phyloP scores from a whole-genome alignment of 2,797 vertebrate genomes.

The Astyanax mexicanus region DNA sequence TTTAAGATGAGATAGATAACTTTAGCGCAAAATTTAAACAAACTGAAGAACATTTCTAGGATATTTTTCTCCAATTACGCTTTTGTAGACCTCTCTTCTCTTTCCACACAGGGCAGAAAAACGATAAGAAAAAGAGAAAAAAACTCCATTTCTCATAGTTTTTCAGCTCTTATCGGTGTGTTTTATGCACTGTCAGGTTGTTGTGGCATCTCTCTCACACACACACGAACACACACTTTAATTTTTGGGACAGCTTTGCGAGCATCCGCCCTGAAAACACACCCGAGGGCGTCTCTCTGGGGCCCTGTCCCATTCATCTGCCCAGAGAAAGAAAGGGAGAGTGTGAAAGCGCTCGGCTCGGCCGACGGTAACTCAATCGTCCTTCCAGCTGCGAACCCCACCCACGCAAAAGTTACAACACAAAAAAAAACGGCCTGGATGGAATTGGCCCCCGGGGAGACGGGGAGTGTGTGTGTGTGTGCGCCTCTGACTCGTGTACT shows the following conservation, averaged over 20 bases:
- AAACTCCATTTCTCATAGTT: background rate
- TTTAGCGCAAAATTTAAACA: too few relatives aligned
- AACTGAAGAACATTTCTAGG: too few relatives aligned
- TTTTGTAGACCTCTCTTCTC: too few relatives aligned
- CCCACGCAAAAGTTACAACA: conserved; percentile 66
- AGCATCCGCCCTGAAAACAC: background rate
- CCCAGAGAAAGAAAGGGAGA: background rate
- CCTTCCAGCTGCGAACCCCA: conserved; percentile 77
- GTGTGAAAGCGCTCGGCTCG: conserved; percentile 16
- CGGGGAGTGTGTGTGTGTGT: conserved; percentile 1
- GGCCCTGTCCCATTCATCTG: background rate
- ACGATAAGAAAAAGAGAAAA: too few relatives aligned
- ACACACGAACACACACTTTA: background rate
- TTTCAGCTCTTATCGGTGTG: background rate
- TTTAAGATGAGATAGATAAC: too few relatives aligned
- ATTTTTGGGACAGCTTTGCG: background rate
- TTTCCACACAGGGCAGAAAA: too few relatives aligned
- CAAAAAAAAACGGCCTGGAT: conserved; percentile 25
- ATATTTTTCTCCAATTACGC: background rate
- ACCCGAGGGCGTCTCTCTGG: background rate
- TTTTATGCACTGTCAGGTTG: too few relatives aligned
- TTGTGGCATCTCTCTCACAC: too few relatives aligned
- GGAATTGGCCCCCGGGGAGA: conserved; percentile 26
- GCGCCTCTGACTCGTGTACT: background rate
- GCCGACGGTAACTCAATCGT: conserved; percentile 70